Evolutionary conservation across 2,888 invertebrate species (phyloP), one percentile per base, ranked within the genome.

Genomic region (Ypsolopha sequella): DNA sequence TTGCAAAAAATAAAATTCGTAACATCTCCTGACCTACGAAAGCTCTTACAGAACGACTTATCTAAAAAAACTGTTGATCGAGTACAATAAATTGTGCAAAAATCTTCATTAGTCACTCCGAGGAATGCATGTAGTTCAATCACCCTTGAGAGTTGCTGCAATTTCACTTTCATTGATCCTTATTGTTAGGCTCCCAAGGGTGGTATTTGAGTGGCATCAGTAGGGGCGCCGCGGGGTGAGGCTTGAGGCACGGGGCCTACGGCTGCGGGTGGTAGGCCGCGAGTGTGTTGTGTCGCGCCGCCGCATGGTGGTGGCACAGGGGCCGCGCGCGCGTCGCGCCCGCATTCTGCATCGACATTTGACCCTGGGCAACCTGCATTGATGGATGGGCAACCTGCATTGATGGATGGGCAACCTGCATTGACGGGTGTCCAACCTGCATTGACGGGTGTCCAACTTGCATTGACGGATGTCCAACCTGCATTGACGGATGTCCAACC

Each of bases 281-380:
- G 34, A 64, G 64, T 60, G 72, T 60, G 60, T 60, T 61, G 60
- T 59, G 68, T 36, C 69, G 56, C 52, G 56, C 61, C 52, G 56
- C 61, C 57, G 64, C 46, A 33, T 36, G 41, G 58, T 74, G 76
- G 56, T 68, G 73, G 60, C 77, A 78, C 61, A 67, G 61, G 58
- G 70, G 65, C 9, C 50, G 47, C 38, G 48, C 48, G 7, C 50
- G 57, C 52, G 52, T 24, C 45, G 9, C 49, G 53, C 41, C 11
- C 13, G 43, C 13, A 8, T 8, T 8, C 8, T 8, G 14, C 43
- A 24, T 43, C 14, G 43, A 24, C 43, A 43, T 43, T 24, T 24
- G 24, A 43, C 43, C 43, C 24, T 43, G 43, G 11, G 24, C 24
- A 11, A 14, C 41, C 46, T 46, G 46, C 46, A 46, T 46, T n/a